Conservation (phyloP, 1,140 invertebrate species). For the Calosoma granatense region DNA sequence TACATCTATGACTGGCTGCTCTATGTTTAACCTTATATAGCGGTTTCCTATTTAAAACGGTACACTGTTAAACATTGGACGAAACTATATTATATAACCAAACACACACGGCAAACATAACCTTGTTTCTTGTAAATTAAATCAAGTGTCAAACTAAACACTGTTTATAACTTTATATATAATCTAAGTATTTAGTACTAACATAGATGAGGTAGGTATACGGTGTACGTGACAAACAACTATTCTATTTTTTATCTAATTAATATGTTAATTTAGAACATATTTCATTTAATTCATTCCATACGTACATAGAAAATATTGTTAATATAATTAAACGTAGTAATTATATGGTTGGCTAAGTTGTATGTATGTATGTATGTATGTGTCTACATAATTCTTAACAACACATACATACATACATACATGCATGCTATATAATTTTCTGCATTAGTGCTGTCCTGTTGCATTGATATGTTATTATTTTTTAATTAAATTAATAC, state of each 20-base stretch:
- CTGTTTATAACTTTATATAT: too few relatives aligned
- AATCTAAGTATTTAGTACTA: too few relatives aligned
- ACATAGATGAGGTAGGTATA: too few relatives aligned
- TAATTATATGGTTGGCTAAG: neutral
- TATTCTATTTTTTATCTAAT: too few relatives aligned
- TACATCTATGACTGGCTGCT: slow-evolving; percentile 4
- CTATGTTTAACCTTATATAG: slow-evolving; percentile 5
- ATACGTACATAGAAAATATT: neutral
- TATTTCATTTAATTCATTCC: neutral
- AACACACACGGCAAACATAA: too few relatives aligned
- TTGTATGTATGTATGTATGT: too few relatives aligned
- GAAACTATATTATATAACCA: too few relatives aligned
- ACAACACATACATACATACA: neutral
- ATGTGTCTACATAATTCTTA: neutral
- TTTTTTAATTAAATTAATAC: slow-evolving; percentile 7
- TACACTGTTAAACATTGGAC: neutral
- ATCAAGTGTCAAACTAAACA: too few relatives aligned
- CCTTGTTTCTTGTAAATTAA: too few relatives aligned
- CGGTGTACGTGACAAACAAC: too few relatives aligned
- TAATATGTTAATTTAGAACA: slow-evolving; percentile 5
- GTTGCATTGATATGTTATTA: neutral
- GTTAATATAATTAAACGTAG: slow-evolving; percentile 3
- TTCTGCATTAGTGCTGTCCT: neutral
- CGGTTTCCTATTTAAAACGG: neutral
- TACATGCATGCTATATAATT: neutral